phyloP scores from a whole-genome alignment of 2,113 vertebrate species.

The Chelonoidis abingdonii region DNA sequence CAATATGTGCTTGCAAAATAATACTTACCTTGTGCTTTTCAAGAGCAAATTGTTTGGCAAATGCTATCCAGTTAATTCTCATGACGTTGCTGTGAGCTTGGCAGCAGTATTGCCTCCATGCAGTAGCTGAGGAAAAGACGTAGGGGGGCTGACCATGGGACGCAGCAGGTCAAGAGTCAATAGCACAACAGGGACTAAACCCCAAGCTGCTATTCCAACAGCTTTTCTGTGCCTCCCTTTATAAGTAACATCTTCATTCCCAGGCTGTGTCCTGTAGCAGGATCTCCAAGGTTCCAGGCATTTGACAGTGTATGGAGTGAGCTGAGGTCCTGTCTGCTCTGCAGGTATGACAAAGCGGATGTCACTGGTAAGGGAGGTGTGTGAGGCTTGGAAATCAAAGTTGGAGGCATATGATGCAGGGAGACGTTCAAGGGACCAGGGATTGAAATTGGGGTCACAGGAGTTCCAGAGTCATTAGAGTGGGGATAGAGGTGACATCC shows the following conservation, averaged over 20 bases:
- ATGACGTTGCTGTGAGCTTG: fast-evolving
- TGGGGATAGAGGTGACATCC: not conserved
- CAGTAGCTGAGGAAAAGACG: fast-evolving
- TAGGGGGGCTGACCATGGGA: not conserved
- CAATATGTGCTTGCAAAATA: not conserved
- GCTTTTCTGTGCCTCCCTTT: not conserved
- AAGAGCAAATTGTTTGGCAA: not conserved
- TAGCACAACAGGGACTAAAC: not conserved
- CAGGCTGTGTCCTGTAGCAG: fast-evolving
- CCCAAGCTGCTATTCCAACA: not conserved
- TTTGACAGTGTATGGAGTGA: not conserved
- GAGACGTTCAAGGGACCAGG: not conserved
- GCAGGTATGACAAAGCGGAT: not conserved
- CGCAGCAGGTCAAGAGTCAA: not conserved
- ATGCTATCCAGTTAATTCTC: not conserved
- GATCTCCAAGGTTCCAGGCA: not conserved
- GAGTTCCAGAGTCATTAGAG: not conserved
- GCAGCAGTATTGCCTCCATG: not conserved
- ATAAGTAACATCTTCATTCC: not conserved
- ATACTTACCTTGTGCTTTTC: not conserved
- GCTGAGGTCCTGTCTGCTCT: not conserved
- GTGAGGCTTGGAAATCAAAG: not conserved
- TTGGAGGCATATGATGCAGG: not conserved
- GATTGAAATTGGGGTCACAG: not conserved
- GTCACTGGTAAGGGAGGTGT: not conserved